Evolutionary conservation across 2,797 vertebrate genomes (phyloP).

Genomic region (Ceyx erithaca): DNA sequence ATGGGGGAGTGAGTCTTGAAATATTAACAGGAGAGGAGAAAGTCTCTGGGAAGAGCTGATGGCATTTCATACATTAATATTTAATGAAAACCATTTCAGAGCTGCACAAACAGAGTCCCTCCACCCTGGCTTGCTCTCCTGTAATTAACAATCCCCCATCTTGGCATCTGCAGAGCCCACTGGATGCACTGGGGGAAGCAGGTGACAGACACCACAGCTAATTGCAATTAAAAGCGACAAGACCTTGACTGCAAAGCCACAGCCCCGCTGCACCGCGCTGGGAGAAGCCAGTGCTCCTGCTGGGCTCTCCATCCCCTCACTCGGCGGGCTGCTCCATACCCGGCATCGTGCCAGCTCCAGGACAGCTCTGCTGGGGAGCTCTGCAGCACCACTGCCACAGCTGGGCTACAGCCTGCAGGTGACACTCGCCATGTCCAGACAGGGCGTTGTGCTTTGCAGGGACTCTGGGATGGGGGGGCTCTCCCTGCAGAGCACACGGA

Average conservation of each 20-base stretch:
- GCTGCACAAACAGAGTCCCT: neutral
- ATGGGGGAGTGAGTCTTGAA: neutral
- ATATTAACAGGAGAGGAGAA: constrained; percentile 14
- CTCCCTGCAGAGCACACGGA: neutral
- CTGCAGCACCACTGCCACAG: fast-evolving
- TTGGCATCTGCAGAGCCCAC: neutral
- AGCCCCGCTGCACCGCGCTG: fast-evolving
- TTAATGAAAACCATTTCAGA: neutral
- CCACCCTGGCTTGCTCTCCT: neutral
- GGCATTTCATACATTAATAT: constrained; percentile 22
- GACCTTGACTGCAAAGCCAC: neutral
- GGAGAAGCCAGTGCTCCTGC: neutral
- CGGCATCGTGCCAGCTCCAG: fast-evolving
- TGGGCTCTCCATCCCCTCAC: neutral
- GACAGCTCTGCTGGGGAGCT: too few relatives aligned
- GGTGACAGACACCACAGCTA: neutral
- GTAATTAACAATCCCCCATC: neutral
- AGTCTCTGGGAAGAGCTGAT: constrained; percentile 26
- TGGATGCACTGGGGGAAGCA: neutral
- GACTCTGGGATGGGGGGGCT: fast-evolving
- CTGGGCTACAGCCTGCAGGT: neutral
- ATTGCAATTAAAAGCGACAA: neutral
- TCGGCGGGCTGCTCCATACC: neutral
- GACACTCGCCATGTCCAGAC: fast-evolving
- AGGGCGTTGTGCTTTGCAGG: fast-evolving